Evolutionary conservation across 1,140 invertebrate genomes (phyloP).

Genomic region (Papilio dardanus): DNA sequence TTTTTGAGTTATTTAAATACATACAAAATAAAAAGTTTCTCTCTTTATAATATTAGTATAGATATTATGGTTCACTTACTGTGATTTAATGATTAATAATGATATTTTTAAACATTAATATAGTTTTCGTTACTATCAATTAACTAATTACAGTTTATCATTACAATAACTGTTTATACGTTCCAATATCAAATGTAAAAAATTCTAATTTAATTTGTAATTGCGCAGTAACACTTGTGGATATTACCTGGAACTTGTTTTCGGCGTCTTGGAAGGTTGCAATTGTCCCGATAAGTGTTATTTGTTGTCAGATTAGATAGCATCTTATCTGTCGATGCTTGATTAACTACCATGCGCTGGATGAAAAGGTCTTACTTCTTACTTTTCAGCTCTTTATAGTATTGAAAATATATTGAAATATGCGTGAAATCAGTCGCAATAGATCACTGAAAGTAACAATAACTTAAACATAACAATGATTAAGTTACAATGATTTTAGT

Average conservation of each 20-base stretch:
- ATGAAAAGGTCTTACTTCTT: constrained; percentile 48
- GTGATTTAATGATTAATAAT: neutral
- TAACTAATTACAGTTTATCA: constrained; percentile 24
- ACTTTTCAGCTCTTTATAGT: neutral
- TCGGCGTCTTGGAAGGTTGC: constrained; percentile 39
- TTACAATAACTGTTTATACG: constrained; percentile 14
- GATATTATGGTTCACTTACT: no score
- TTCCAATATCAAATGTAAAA: constrained; percentile 25
- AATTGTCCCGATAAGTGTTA: constrained; percentile 37
- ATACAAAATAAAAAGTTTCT: no score
- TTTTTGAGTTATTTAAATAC: no score
- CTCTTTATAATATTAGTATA: no score
- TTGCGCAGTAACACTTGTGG: constrained; percentile 10
- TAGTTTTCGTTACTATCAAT: neutral
- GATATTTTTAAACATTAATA: neutral
- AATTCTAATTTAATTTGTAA: constrained; percentile 36
- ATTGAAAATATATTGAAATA: neutral
- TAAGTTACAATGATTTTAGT: no score
- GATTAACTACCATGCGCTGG: constrained; percentile 64
- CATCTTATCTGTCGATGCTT: constrained; percentile 56
- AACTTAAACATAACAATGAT: no score
- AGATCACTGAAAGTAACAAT: no score
- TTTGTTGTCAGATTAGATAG: constrained; percentile 52
- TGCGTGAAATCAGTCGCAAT: no score
- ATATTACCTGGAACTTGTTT: constrained; percentile 34